A percentile compares a stretch with the other conserved stretches of the same genome.
These are phyloP conservation scores for Tipula confusa DNA, from an alignment of 2,888 invertebrate genomes.

Conservation along the genomic window DNA sequence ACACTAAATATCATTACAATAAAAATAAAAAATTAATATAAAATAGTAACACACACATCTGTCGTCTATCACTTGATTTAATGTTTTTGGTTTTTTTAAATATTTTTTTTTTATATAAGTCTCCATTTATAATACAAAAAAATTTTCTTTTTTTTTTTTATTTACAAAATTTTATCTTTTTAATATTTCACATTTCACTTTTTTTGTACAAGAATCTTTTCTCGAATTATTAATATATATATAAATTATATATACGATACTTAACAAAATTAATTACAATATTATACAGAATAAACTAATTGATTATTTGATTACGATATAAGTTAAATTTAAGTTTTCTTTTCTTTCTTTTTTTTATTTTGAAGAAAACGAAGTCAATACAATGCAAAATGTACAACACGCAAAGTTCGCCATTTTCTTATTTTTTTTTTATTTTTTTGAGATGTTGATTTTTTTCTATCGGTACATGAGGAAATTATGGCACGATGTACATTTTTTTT, in stretches of 20 bases:
- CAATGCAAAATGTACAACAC: conserved; percentile 37
- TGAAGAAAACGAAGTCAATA: conserved; percentile 31
- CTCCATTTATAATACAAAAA: conserved; percentile 29
- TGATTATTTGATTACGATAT: conserved; percentile 20
- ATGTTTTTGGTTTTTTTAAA: conserved; percentile 26
- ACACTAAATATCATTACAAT: conserved; percentile 25
- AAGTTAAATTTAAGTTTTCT: neutral
- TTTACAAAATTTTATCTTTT: conserved; percentile 15
- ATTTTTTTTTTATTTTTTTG: conserved; percentile 34
- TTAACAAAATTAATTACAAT: conserved; percentile 9
- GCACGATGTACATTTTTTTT: neutral
- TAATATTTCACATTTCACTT: conserved; percentile 29
- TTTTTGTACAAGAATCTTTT: neutral
- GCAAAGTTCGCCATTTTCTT: conserved; percentile 38
- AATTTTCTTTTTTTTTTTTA: conserved; percentile 21
- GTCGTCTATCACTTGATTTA: conserved; percentile 31
- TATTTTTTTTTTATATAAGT: conserved; percentile 28
- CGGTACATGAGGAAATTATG: neutral
- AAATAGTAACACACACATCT: conserved; percentile 30
- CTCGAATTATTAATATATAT: neutral
- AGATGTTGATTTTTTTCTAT: neutral
- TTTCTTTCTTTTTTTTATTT: conserved; percentile 27
- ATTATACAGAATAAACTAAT: neutral
- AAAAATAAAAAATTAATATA: conserved; percentile 14
- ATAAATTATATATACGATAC: neutral